These are phyloP conservation scores for Rafetus swinhoei DNA, from an alignment of 2,113 vertebrate species.

Conservation along the genomic window DNA sequence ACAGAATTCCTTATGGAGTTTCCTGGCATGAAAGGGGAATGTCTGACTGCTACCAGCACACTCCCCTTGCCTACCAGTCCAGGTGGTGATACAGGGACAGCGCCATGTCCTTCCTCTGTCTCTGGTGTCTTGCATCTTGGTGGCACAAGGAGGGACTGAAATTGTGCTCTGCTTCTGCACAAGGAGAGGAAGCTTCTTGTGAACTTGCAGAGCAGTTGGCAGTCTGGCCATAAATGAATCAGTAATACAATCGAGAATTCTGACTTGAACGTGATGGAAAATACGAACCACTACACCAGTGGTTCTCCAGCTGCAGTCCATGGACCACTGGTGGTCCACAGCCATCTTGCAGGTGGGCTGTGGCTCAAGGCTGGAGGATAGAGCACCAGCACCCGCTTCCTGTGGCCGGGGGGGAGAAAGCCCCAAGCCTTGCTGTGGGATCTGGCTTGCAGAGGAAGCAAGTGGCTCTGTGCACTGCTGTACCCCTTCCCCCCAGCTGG, in stretches of 20 bases:
- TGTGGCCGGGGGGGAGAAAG: too few relatives aligned
- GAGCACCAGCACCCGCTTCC: too few relatives aligned
- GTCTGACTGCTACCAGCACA: neutral
- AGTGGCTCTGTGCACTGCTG: too few relatives aligned
- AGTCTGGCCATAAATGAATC: neutral
- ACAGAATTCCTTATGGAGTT: neutral
- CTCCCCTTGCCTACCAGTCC: neutral
- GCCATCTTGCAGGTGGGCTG: too few relatives aligned
- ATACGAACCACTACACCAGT: neutral
- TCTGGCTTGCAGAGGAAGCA: too few relatives aligned
- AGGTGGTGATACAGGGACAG: accelerated
- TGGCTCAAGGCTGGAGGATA: too few relatives aligned
- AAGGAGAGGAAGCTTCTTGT: neutral
- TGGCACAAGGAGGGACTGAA: neutral
- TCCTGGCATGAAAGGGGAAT: neutral
- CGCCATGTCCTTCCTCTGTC: neutral
- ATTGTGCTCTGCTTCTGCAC: accelerated
- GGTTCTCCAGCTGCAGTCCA: too few relatives aligned
- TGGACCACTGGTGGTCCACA: too few relatives aligned
- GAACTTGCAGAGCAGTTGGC: neutral
- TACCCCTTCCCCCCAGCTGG: too few relatives aligned
- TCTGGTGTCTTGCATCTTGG: neutral
- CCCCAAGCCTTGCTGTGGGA: too few relatives aligned
- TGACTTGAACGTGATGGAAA: neutral
- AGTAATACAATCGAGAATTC: neutral